phyloP scores from a whole-genome alignment of 2,797 vertebrate species.

The Miichthys miiuy region DNA sequence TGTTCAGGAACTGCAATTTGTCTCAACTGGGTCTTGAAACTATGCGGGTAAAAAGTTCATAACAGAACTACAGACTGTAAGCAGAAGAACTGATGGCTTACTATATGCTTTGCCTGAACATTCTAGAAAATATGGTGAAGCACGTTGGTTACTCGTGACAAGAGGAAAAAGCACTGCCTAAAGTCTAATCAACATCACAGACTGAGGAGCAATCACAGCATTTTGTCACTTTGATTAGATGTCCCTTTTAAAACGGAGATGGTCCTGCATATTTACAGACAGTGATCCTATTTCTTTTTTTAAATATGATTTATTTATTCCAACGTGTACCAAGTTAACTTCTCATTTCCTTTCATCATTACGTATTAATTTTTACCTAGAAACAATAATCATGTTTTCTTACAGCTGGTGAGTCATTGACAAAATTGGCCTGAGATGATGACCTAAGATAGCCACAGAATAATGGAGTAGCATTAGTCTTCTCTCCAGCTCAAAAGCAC shows the following conservation, averaged over 20 bases:
- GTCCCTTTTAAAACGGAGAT: conserved; percentile 21
- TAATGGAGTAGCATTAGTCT: conserved; percentile 44
- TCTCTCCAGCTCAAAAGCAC: conserved; percentile 31
- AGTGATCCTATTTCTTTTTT: not conserved
- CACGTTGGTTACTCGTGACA: conserved; percentile 55
- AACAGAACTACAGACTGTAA: not conserved
- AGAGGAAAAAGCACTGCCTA: conserved; percentile 52
- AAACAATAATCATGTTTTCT: conserved; percentile 25
- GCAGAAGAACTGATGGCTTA: not conserved
- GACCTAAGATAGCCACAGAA: conserved; percentile 45
- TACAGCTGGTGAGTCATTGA: conserved; percentile 40
- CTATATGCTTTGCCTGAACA: not conserved
- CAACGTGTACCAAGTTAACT: too few species aligned
- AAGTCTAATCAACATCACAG: conserved; percentile 45
- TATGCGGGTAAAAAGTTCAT: not conserved
- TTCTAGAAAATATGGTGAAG: conserved; percentile 51
- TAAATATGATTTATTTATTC: too few species aligned
- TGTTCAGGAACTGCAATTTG: not conserved
- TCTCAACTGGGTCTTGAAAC: not conserved
- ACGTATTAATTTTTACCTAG: not conserved
- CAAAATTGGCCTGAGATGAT: conserved; percentile 40
- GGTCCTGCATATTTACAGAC: not conserved
- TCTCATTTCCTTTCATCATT: not conserved
- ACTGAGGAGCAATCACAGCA: conserved; percentile 2
- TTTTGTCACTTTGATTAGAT: conserved; percentile 23